Percentiles rank a stretch among this genome's conserved stretches.
These are phyloP conservation scores for Brachyptera putata DNA, from an alignment of 2,888 invertebrate species.

Conservation along the genomic window DNA sequence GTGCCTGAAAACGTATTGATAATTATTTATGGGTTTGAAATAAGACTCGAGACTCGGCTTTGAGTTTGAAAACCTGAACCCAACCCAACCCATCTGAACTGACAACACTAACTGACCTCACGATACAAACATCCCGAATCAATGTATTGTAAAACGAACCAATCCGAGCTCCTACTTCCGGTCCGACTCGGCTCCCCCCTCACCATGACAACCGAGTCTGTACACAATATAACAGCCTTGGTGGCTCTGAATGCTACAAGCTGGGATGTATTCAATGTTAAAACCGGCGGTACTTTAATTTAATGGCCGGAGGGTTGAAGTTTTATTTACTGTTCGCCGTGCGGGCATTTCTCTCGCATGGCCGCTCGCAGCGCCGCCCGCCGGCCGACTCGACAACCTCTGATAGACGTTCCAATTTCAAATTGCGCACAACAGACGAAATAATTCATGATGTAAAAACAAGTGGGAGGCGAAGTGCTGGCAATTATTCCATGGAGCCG, in stretches of 20 bases:
- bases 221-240: too few relatives aligned
- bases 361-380: neutral
- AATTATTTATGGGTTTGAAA: too few relatives aligned
- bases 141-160: too few relatives aligned
- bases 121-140: too few relatives aligned
- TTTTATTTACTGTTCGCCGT: constrained; percentile 12
- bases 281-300: constrained; percentile 10
- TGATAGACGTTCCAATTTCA: neutral
- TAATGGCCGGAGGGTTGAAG: constrained; percentile 11
- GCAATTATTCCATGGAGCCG: neutral
- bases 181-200: too few relatives aligned
- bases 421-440: constrained; percentile 14
- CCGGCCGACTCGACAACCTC: neutral
- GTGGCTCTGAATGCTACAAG: constrained; percentile 6
- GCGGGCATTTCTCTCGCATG: constrained; percentile 7
- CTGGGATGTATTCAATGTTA: constrained; percentile 10
- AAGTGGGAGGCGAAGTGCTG: neutral
- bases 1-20: too few relatives aligned
- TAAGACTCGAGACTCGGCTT: too few relatives aligned
- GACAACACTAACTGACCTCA: too few relatives aligned
- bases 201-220: too few relatives aligned
- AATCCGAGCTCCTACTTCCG: too few relatives aligned
- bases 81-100: too few relatives aligned
- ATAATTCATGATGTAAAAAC: constrained; percentile 6
- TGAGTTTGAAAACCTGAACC: too few relatives aligned